Percentiles rank a stretch among this genome's conserved stretches.
Conservation (phyloP, 2,888 invertebrate species). For the Embidobia sp. region DNA sequence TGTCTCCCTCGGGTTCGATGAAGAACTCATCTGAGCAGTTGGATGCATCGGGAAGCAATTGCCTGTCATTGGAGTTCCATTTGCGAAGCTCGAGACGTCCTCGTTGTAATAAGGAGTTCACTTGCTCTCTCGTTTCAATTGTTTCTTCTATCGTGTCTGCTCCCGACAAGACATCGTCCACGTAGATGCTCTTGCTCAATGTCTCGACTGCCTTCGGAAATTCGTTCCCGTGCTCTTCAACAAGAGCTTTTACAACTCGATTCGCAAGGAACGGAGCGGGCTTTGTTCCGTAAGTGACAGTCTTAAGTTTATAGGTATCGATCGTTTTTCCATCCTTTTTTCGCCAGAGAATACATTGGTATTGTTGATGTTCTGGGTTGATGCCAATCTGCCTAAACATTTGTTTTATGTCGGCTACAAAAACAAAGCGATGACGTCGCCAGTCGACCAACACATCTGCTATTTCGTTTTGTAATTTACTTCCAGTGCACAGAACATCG, state of each 20-base stretch:
- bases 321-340: background rate
- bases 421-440: background rate
- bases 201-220: background rate
- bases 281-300: constrained; percentile 28
- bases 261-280: constrained; percentile 26
- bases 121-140: no score
- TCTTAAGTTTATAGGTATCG: constrained; percentile 21
- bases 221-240: background rate
- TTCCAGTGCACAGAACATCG: background rate
- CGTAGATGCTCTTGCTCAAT: background rate
- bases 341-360: constrained; percentile 1
- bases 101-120: no score
- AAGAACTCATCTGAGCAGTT: background rate
- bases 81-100: no score
- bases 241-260: constrained; percentile 7
- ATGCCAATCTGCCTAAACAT: constrained; percentile 1
- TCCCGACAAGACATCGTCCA: background rate
- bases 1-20: background rate
- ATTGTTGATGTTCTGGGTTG: background rate
- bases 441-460: background rate
- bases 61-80: no score
- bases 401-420: background rate
- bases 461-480: constrained; percentile 1
- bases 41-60: background rate
- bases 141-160: no score